Evolutionary conservation across 2,113 vertebrate species (phyloP), one percentile per base, ranked within the genome.

Genomic region (Helogale parvula): DNA sequence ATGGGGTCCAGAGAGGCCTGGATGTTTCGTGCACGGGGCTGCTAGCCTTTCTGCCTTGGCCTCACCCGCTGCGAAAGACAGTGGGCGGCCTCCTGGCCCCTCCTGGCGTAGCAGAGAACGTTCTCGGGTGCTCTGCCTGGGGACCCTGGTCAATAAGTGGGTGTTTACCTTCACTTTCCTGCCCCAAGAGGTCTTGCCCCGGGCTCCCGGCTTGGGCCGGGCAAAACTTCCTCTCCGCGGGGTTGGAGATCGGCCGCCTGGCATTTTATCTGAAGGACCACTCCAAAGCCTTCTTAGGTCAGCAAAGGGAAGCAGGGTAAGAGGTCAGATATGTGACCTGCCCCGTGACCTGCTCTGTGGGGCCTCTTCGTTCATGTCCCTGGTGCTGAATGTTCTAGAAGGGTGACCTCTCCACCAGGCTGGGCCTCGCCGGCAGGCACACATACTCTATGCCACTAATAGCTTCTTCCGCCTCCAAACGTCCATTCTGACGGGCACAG

Each of bases 1-100:
- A 7, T 0, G 1, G 29, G 31, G n/a, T 72, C 65, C 7, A 35
- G 80, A n/a, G 25, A 2, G 29, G 50, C 23, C 60, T 23, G 33
- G 50, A 7, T 23, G 1, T 41, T 2, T 3, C 15, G 15, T 25
- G 27, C 1, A 0, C 0, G 3, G 4, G 3, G 14, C 74, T 25
- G n/a, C 52, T 2, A 13, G 13, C 8, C 54, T 29, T 27, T 25
- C 68, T 13, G 27, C 50, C 47, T 5, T 47, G 50, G 27, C n/a
- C 12, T 23, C 0, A 3, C 25, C 50, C 0, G 0, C 1, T 10
- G 31, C 21, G 0, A 0, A 13, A 50, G 7, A 7, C 35, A 17
- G 23, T 1, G 23, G 47, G 38, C 31, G 3, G 47, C 16, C 41
- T 68, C 50, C 9, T 0, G 31, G 45, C 23, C 13, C 13, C n/a